phyloP scores from a whole-genome alignment of 1,140 invertebrate genomes.

The Apis mellifera region DNA sequence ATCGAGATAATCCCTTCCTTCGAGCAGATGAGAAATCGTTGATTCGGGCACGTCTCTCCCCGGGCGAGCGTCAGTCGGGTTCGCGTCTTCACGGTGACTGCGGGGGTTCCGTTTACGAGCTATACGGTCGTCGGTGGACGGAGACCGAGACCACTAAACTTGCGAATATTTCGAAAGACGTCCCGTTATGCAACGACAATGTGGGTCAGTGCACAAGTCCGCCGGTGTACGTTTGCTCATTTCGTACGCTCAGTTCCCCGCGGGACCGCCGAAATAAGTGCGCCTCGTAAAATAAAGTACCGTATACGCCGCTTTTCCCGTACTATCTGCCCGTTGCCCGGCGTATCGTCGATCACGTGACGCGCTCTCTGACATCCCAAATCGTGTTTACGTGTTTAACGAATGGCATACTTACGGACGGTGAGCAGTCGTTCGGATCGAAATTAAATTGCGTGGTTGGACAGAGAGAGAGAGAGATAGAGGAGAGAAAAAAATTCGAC shows the following conservation, averaged over 20 bases:
- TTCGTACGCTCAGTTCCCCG: conserved; percentile 60
- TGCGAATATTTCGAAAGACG: conserved; percentile 73
- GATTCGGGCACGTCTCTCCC: neutral
- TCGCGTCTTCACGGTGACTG: conserved; percentile 47
- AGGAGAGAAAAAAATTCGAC: too few relatives aligned
- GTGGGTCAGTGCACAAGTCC: conserved; percentile 69
- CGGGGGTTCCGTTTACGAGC: conserved; percentile 68
- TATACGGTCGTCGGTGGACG: conserved; percentile 56
- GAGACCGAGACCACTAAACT: conserved; percentile 65
- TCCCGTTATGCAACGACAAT: conserved; percentile 77
- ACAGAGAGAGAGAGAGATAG: too few relatives aligned
- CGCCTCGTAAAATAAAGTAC: conserved; percentile 75
- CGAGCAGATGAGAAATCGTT: neutral
- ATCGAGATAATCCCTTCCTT: neutral
- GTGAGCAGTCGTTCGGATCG: too few relatives aligned
- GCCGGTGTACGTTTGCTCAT: conserved; percentile 32
- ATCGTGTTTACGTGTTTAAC: neutral
- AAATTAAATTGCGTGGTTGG: too few relatives aligned
- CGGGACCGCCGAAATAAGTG: conserved; percentile 71
- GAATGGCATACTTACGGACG: neutral
- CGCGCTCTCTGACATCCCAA: conserved; percentile 17
- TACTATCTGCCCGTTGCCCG: conserved; percentile 51
- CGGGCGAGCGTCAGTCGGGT: conserved; percentile 45
- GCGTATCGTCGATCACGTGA: conserved; percentile 34
- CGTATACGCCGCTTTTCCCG: conserved; percentile 54